phyloP scores from a whole-genome alignment of 2,888 invertebrate genomes.

The Drosophila setosimentum region DNA sequence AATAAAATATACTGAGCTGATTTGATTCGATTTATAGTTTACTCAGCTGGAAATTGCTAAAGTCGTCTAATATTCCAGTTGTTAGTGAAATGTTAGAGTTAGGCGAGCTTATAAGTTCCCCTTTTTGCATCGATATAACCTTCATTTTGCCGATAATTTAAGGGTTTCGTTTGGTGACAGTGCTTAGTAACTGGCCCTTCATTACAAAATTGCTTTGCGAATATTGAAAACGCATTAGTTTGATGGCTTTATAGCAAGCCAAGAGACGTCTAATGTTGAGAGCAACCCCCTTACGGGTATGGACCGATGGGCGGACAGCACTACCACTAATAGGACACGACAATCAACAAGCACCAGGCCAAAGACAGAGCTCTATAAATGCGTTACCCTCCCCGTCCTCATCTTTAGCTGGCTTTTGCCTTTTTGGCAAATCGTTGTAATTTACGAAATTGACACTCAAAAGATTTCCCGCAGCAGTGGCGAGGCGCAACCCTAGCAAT shows the following conservation, averaged over 20 bases:
- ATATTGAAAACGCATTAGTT: constrained; percentile 72
- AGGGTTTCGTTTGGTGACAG: constrained; percentile 2
- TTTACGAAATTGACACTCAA: constrained; percentile 80
- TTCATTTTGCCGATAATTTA: background rate
- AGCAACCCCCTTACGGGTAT: constrained; percentile 29
- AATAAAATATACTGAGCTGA: background rate
- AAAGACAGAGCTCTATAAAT: constrained; percentile 22
- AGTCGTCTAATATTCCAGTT: background rate
- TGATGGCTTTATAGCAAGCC: constrained; percentile 62
- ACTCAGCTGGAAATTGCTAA: background rate
- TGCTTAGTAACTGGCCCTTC: constrained; percentile 18
- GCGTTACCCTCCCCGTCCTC: background rate
- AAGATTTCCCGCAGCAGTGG: constrained; percentile 53
- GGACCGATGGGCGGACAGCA: constrained; percentile 6
- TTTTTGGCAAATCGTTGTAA: constrained; percentile 75
- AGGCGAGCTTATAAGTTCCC: background rate
- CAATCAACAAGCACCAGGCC: constrained; percentile 42
- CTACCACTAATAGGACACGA: constrained; percentile 48
- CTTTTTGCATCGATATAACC: background rate
- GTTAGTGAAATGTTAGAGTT: background rate
- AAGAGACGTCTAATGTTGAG: constrained; percentile 22
- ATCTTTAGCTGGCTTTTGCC: constrained; percentile 39
- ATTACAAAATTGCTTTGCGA: constrained; percentile 65
- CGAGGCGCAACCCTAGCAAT: constrained; percentile 68
- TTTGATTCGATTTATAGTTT: background rate